Conservation (phyloP, 2,113 vertebrate species). For the Stictonetta naevosa region DNA sequence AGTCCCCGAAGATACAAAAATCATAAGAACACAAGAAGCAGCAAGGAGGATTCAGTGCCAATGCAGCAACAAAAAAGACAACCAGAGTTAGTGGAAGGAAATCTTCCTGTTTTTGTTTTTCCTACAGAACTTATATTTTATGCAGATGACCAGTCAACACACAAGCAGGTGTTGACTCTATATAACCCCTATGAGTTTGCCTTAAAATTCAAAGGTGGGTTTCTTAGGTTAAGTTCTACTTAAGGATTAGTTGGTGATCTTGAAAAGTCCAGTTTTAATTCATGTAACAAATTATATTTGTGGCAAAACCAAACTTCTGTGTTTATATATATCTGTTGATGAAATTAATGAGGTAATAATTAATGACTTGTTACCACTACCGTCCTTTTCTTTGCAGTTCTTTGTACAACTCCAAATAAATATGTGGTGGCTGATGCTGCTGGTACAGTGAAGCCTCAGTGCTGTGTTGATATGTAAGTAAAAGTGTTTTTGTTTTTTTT, state of each 20-base stretch:
- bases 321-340: not conserved
- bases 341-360: not conserved
- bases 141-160: conserved; percentile 95
- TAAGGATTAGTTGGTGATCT: conserved; percentile 54
- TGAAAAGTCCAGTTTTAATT: conserved; percentile 4
- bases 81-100: conserved; percentile 99
- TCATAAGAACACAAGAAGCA: conserved; percentile 79
- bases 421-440: conserved; percentile 95
- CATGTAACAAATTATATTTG: not conserved
- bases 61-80: conserved; percentile 98
- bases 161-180: conserved; percentile 98
- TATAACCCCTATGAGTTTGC: conserved; percentile 99
- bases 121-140: conserved; percentile 98
- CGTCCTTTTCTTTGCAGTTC: conserved; percentile 83
- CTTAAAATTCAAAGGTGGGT: conserved; percentile 99
- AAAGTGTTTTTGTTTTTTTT: not conserved
- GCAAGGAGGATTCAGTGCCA: conserved; percentile 89
- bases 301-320: not conserved
- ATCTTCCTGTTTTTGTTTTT: conserved; percentile 98
- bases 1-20: conserved; percentile 73
- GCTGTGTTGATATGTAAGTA: conserved; percentile 99
- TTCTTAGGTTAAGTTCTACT: conserved; percentile 58
- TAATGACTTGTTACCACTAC: not conserved
- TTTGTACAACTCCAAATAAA: conserved; percentile 98
- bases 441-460: conserved; percentile 97